Evolutionary conservation across 1,140 invertebrate genomes (phyloP).

Genomic region (Drepana arcuata): DNA sequence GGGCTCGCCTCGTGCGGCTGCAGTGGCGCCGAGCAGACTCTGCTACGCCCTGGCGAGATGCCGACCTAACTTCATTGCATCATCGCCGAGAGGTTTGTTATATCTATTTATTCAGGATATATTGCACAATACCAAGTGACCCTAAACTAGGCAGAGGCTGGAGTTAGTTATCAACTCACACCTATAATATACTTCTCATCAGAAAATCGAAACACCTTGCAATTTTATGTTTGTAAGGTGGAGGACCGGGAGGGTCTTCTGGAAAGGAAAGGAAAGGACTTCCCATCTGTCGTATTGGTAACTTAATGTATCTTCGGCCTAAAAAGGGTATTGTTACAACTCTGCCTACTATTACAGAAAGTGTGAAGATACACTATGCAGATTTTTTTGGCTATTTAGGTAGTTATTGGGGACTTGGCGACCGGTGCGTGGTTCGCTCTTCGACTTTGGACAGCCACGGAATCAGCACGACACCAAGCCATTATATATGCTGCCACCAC

Average conservation of each 20-base stretch:
- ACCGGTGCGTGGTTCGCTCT: conserved; percentile 83
- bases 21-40: conserved; percentile 50
- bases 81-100: conserved; percentile 48
- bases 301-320: too few species aligned
- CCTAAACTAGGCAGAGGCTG: too few species aligned
- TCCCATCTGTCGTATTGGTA: too few species aligned
- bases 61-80: conserved; percentile 51
- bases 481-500: conserved; percentile 83
- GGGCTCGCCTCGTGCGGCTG: conserved; percentile 46
- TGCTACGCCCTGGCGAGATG: conserved; percentile 38
- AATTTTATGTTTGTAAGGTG: too few species aligned
- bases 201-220: too few species aligned
- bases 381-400: conserved; percentile 26
- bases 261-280: too few species aligned
- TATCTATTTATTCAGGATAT: neutral
- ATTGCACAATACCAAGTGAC: neutral
- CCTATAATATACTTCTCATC: too few species aligned
- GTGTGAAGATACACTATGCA: too few species aligned
- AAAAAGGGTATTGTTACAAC: too few species aligned
- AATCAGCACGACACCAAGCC: conserved; percentile 78
- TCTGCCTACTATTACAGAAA: too few species aligned
- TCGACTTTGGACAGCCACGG: conserved; percentile 81
- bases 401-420: conserved; percentile 73
- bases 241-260: too few species aligned
- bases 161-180: too few species aligned